Conservation (phyloP, 1,140 invertebrate species). For the Scaptomyza montana region DNA sequence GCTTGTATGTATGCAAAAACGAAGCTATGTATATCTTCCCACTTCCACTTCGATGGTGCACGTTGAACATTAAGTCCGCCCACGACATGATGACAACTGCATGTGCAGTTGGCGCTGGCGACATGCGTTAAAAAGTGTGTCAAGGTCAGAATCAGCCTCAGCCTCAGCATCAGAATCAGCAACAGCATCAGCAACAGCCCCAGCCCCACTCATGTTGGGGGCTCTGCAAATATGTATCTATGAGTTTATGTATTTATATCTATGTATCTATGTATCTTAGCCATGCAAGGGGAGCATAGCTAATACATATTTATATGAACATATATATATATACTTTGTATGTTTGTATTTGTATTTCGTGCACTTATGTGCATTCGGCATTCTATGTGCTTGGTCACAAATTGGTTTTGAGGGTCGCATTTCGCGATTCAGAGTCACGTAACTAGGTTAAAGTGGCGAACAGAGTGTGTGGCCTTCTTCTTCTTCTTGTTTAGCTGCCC, state of each 20-base stretch:
- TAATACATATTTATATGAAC: constrained; percentile 27
- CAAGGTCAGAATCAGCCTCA: constrained; percentile 30
- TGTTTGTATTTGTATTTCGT: background rate
- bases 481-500: constrained; percentile 43
- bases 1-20: background rate
- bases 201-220: constrained; percentile 31
- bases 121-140: constrained; percentile 33
- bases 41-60: background rate
- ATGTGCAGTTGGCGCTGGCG: constrained; percentile 30
- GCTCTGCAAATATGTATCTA: constrained; percentile 17
- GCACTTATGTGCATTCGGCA: constrained; percentile 64
- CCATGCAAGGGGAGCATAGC: constrained; percentile 21
- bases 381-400: constrained; percentile 67
- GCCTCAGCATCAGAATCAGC: constrained; percentile 17
- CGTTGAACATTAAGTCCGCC: constrained; percentile 27
- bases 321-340: constrained; percentile 1
- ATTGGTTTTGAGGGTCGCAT: constrained; percentile 73
- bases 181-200: constrained; percentile 6
- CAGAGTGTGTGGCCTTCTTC: constrained; percentile 62
- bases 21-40: constrained; percentile 3
- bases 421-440: constrained; percentile 75
- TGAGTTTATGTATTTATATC: background rate
- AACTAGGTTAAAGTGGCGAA: constrained; percentile 67
- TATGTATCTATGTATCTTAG: constrained; percentile 41
- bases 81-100: constrained; percentile 22